Conservation (phyloP, 2,888 invertebrate species). For the Pandemis heparana region DNA sequence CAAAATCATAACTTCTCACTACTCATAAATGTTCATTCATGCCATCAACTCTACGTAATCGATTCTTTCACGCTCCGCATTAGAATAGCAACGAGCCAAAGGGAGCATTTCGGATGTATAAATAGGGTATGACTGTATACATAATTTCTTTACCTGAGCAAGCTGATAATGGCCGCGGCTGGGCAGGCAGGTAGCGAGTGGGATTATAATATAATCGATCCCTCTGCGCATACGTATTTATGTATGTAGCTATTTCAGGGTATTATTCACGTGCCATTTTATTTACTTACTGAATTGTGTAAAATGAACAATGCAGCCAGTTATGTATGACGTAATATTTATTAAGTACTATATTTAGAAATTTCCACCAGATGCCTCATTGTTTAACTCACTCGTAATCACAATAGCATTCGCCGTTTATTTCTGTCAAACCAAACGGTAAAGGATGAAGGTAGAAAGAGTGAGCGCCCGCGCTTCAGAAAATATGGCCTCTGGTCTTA, state of each 20-base stretch:
- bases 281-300: background rate
- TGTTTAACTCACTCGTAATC: too few relatives aligned
- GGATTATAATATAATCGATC: slow-evolving; percentile 67
- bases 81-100: slow-evolving; percentile 54
- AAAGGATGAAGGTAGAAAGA: too few relatives aligned
- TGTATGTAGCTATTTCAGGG: slow-evolving; percentile 36
- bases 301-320: background rate
- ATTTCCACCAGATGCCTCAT: background rate
- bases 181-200: slow-evolving; percentile 71
- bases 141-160: slow-evolving; percentile 74
- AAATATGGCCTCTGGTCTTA: background rate
- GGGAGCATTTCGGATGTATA: slow-evolving; percentile 57
- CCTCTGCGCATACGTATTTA: slow-evolving; percentile 51
- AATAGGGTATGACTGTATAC: slow-evolving; percentile 56
- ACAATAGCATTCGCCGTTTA: too few relatives aligned
- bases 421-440: too few relatives aligned
- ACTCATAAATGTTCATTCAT: slow-evolving; percentile 60
- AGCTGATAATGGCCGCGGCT: slow-evolving; percentile 66
- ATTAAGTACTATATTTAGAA: background rate
- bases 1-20: slow-evolving; percentile 25
- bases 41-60: slow-evolving; percentile 48
- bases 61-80: slow-evolving; percentile 52
- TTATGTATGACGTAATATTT: background rate
- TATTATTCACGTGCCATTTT: slow-evolving; percentile 8
- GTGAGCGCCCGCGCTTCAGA: too few relatives aligned